phyloP scores from a whole-genome alignment of 1,140 invertebrate genomes.

The Macrocentrus cingulum region DNA sequence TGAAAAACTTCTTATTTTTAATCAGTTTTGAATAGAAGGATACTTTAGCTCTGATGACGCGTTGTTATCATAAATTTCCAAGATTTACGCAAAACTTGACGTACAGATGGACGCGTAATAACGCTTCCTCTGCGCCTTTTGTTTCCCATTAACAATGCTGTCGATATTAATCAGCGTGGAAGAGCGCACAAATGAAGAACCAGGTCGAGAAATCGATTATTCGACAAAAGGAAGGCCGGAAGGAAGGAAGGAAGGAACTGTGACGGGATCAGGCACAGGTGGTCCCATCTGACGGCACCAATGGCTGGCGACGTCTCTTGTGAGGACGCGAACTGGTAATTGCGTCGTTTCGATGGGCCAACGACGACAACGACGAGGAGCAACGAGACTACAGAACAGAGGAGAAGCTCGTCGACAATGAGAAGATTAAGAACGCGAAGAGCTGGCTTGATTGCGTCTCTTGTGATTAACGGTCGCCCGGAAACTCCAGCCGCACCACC shows the following conservation, averaged over 20 bases:
- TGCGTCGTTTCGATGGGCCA: constrained; percentile 19
- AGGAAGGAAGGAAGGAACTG: constrained; percentile 14
- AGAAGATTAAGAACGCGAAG: constrained; percentile 6
- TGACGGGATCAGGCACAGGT: constrained; percentile 22
- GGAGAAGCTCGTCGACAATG: neutral
- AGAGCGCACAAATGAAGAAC: constrained; percentile 1
- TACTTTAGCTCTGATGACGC: too few relatives aligned
- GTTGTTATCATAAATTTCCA: neutral
- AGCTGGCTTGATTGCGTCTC: constrained; percentile 21
- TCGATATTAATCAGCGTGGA: constrained; percentile 15
- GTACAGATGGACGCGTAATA: too few relatives aligned
- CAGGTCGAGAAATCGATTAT: constrained; percentile 23
- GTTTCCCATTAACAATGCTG: neutral
- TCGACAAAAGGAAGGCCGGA: constrained; percentile 2
- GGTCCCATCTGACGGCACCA: constrained; percentile 25
- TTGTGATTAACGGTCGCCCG: constrained; percentile 11
- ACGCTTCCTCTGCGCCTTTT: neutral
- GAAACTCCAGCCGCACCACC: neutral
- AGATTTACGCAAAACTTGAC: neutral
- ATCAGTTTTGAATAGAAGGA: too few relatives aligned
- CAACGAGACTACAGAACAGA: neutral
- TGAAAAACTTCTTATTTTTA: too few relatives aligned
- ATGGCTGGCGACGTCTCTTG: constrained; percentile 20
- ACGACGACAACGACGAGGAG: neutral
- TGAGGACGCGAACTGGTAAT: constrained; percentile 21